A percentile compares a stretch with the other conserved stretches of the same genome.
These are phyloP conservation scores for Hucho hucho DNA, from an alignment of 2,113 vertebrate genomes.

Conservation along the genomic window DNA sequence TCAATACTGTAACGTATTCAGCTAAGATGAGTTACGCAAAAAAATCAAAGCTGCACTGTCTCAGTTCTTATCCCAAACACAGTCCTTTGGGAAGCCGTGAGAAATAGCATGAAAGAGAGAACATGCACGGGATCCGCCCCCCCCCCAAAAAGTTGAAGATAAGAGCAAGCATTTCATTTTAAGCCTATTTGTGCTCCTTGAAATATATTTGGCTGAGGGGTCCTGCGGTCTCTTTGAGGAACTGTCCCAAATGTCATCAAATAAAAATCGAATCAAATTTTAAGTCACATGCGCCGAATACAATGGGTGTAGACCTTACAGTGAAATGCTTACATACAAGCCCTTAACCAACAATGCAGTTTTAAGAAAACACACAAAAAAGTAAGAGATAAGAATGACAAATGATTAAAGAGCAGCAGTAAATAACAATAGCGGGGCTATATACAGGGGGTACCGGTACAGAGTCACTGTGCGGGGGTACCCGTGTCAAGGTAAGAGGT, in stretches of 20 bases:
- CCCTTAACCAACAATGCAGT: no score
- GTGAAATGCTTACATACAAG: no score
- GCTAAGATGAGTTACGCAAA: constrained; percentile 7
- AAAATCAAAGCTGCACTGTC: constrained; percentile 34
- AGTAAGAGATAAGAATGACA: no score
- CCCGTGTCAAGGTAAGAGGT: no score
- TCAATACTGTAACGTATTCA: constrained; percentile 17
- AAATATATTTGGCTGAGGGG: constrained; percentile 35
- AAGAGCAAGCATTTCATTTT: constrained; percentile 41
- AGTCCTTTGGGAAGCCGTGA: constrained; percentile 31
- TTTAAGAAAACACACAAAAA: no score
- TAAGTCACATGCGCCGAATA: no score
- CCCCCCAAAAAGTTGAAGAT: neutral
- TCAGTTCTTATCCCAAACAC: constrained; percentile 46
- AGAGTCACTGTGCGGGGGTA: no score
- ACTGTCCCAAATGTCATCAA: neutral
- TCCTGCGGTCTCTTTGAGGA: constrained; percentile 42
- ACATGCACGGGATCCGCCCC: constrained; percentile 25
- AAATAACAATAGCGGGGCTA: no score
- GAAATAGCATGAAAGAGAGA: constrained; percentile 24
- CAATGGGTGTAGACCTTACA: no score
- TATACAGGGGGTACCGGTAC: no score
- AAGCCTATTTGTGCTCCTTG: constrained; percentile 47
- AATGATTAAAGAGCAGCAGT: no score
- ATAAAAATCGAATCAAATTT: no score